phyloP scores from a whole-genome alignment of 2,113 vertebrate species.

The Protomyctophum bolini region DNA sequence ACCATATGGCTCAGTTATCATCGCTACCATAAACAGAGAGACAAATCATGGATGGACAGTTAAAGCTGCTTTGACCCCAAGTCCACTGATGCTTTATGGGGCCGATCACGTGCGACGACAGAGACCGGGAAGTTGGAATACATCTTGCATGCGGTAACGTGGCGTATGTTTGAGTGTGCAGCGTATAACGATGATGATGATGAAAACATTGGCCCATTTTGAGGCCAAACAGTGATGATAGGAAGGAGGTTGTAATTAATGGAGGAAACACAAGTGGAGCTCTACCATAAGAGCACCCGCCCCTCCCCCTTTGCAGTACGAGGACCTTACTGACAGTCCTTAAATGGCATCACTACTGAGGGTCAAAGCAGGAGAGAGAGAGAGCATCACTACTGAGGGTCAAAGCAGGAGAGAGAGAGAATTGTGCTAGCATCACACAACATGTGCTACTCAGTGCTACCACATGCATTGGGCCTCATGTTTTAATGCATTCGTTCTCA shows the following conservation, averaged over 20 bases:
- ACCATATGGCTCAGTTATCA: slow-evolving; percentile 27
- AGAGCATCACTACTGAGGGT: slow-evolving; percentile 37
- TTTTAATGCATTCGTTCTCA: too few species aligned
- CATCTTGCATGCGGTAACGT: background rate
- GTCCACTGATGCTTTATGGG: slow-evolving; percentile 27
- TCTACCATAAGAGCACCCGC: too few species aligned
- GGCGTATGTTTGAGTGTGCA: background rate
- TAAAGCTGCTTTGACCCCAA: slow-evolving; percentile 5
- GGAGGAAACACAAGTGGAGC: background rate
- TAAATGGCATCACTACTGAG: slow-evolving; percentile 46
- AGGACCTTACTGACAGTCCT: slow-evolving; percentile 14
- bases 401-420: background rate
- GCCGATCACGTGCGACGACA: slow-evolving; percentile 29
- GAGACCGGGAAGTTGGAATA: slow-evolving; percentile 12
- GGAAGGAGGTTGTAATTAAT: slow-evolving; percentile 27
- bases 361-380: slow-evolving; percentile 20
- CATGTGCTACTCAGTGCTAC: too few species aligned
- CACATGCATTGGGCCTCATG: too few species aligned
- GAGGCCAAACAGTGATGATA: slow-evolving; percentile 20
- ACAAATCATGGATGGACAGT: slow-evolving; percentile 17
- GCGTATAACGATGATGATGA: slow-evolving; percentile 5
- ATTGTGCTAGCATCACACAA: too few species aligned
- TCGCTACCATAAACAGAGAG: slow-evolving; percentile 6
- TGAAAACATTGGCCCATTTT: background rate
- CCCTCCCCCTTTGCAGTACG: too few species aligned